These are phyloP conservation scores for Zophobas morio DNA, from an alignment of 1,140 invertebrate species.

Conservation along the genomic window DNA sequence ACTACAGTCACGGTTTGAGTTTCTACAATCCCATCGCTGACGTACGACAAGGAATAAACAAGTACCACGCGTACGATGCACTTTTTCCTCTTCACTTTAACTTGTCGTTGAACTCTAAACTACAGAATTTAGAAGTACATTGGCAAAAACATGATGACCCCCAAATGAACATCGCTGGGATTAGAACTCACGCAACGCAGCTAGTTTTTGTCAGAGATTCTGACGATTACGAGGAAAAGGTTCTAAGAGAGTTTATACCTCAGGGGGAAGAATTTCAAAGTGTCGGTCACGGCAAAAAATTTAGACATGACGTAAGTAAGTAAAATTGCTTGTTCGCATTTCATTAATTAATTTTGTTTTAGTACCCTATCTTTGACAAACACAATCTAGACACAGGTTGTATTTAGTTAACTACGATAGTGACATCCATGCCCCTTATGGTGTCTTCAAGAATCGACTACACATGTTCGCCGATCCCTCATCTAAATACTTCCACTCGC, in stretches of 20 bases:
- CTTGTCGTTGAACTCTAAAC: constrained; percentile 58
- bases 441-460: constrained; percentile 6
- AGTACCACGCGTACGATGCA: constrained; percentile 59
- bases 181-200: constrained; percentile 59
- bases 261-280: constrained; percentile 59
- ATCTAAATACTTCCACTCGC: constrained; percentile 3
- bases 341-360: constrained; percentile 33
- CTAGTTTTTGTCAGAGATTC: constrained; percentile 61
- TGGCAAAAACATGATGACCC: constrained; percentile 61
- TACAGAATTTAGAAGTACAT: constrained; percentile 61
- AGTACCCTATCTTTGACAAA: constrained; percentile 55
- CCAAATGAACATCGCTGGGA: constrained; percentile 59
- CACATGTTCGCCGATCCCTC: background rate
- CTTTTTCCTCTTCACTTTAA: constrained; percentile 61
- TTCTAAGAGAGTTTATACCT: constrained; percentile 62
- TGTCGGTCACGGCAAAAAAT: constrained; percentile 60
- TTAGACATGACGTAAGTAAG: constrained; percentile 61
- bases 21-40: constrained; percentile 60
- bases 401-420: constrained; percentile 59
- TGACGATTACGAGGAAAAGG: constrained; percentile 57
- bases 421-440: constrained; percentile 4
- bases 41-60: constrained; percentile 61
- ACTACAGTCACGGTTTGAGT: constrained; percentile 46
- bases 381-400: constrained; percentile 61
- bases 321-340: constrained; percentile 18